Evolutionary conservation across 1,140 invertebrate genomes (phyloP), one percentile per base, ranked within the genome.

Genomic region (Choristoneura fumiferana): DNA sequence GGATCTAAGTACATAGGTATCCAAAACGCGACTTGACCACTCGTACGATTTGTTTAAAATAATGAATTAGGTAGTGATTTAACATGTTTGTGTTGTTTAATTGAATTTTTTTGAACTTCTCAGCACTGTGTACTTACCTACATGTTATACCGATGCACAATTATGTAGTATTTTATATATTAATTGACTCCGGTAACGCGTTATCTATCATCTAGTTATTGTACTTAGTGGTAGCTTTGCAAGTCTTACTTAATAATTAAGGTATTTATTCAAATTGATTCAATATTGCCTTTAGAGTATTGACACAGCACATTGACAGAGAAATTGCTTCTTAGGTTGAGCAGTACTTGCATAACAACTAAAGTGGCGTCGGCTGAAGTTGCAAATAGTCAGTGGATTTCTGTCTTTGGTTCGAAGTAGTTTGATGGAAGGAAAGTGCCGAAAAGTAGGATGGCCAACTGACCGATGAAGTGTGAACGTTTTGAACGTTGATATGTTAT

Each of bases 121-220:
- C 43, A 49, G 43, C 43, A 33, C 18, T 49, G 29, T 22, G 43
- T 49, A 45, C 40, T 39, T 4, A 14, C 37, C 15, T 45, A 45
- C 6, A 54, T 34, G 53, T 14, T 54, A 55, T 29, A 29, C 22
- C 12, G 0, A 45, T 15, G 36, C 17, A 58, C n/a, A 6, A 37
- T 8, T 13, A 38, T 53, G n/a, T 9, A 8, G 45, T 33, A 54
- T 13, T 54, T 59, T 29, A 40, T 38, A 39, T 55, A n/a, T 49
- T 81, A 84, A 84, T 84, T 84, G 81, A 84, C 81, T 74, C 69
- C 73, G 76, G 77, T 80, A 81, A 79, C 72, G 56, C 67, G 67
- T 62, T 52, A 61, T 65, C 66, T 78, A 78, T 53, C 17, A 66
- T 63, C 76, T 84, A 81, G 49, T 81, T 78, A 84, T 84, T 84